Percentiles rank a stretch among this genome's conserved stretches.
These are phyloP conservation scores for Cassiopea andromeda DNA, from an alignment of 30 jellyfish, hydroid and myxozoan species.

Conservation along the genomic window DNA sequence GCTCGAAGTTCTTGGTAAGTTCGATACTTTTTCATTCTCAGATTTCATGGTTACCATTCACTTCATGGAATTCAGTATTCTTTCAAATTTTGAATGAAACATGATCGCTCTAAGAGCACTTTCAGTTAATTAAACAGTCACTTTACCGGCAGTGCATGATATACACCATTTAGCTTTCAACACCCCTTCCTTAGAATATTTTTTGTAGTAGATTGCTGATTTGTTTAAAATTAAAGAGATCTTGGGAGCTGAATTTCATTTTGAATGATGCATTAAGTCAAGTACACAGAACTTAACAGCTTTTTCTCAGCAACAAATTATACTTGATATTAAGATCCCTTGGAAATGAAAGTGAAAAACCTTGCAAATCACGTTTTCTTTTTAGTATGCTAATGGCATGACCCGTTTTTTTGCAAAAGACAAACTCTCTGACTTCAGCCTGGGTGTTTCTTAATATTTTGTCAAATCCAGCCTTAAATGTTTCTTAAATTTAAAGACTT, in stretches of 20 bases:
- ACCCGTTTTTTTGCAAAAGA: background rate
- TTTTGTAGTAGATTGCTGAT: no score
- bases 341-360: background rate
- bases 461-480: no score
- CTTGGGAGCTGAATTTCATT: no score
- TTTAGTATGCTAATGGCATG: background rate
- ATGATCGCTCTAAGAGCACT: background rate
- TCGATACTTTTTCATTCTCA: no score
- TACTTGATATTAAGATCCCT: no score
- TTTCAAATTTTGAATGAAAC: background rate
- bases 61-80: background rate
- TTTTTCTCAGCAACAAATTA: background rate
- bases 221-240: no score
- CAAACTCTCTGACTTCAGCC: no score
- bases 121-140: no score
- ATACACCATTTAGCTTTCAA: background rate
- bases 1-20: conserved; percentile 82
- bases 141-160: background rate
- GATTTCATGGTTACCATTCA: background rate
- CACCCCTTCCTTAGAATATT: background rate
- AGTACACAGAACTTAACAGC: background rate
- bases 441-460: no score
- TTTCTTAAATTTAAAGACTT: no score
- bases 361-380: background rate
- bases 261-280: background rate